Base-by-base conservation (phyloP, 2,113 vertebrate species). In the Acinonyx jubatus region DNA sequence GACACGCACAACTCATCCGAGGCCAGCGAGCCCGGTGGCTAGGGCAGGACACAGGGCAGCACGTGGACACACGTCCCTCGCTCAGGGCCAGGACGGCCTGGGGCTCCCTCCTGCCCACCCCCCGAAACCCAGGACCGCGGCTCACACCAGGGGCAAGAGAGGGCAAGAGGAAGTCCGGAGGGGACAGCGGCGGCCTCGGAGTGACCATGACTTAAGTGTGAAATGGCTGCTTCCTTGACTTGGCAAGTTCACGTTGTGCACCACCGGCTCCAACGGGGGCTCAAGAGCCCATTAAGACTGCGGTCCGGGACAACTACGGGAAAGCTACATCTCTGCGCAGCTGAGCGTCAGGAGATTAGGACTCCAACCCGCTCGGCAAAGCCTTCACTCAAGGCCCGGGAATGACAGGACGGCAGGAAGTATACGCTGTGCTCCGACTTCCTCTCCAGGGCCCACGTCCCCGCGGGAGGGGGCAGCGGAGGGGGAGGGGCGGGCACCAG, bases 211-310 rank as follows among this genome's bases (percentile, higher is more conserved):
- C 73, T 86, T 61, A 83, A 96, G 94, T 12, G 63, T 18, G 18
- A 48, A 86, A 63, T 41, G 82, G 87, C 71, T 50, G 63, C 89
- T 79, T 48, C 63, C 73, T 85, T 69, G 79, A 94, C 85, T 76
- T 25, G 63, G n/a, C 89, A 95, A 87, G 76, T 92, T 84, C 27
- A 52, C 57, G 68, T 73, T 89, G 48, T 95, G 94, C 15, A 7
- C 81, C 55, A 84, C 89, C 80, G 69, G 83, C 68, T 84, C 87
- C 87, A 85, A 89, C 0, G 0, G 86, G 52, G 52, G 23, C 89
- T 94, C 50, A 8, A 36, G 91, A 82, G 85, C 76, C 73, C 78
- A 14, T 87, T 73, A 88, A 74, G 48, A 7, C 76, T 87, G 5
- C 38, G 83, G 50, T 92, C 45, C 10, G 36, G 61, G 66, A 79